Evolutionary conservation across 1,140 invertebrate genomes (phyloP).

Genomic region (Solenopsis invicta): DNA sequence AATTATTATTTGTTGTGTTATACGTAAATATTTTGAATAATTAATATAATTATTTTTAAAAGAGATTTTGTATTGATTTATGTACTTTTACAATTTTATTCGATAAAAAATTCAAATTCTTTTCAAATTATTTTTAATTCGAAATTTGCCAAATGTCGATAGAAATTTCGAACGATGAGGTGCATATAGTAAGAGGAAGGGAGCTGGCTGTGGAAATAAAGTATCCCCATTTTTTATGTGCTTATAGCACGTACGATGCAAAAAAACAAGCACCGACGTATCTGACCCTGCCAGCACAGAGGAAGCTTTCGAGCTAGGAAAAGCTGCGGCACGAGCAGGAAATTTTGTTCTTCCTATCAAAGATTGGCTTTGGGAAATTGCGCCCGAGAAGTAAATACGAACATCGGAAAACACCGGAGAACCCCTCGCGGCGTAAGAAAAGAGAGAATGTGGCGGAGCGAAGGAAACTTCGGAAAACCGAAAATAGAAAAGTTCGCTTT

Average conservation of each 20-base stretch:
- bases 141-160: neutral
- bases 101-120: neutral
- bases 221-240: neutral
- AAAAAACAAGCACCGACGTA: conserved; percentile 46
- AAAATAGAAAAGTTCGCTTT: conserved; percentile 24
- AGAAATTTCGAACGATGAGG: conserved; percentile 6
- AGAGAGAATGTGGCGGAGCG: neutral
- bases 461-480: conserved; percentile 24
- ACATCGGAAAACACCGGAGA: conserved; percentile 5
- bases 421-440: conserved; percentile 2
- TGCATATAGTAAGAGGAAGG: neutral
- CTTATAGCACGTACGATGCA: neutral
- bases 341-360: conserved; percentile 56
- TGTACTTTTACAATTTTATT: neutral
- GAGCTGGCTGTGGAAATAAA: neutral
- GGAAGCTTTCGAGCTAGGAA: conserved; percentile 12
- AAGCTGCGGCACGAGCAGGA: conserved; percentile 37
- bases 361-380: conserved; percentile 55
- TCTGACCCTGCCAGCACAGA: neutral
- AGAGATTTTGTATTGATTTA: neutral
- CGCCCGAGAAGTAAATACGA: conserved; percentile 44
- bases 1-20: neutral
- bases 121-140: neutral
- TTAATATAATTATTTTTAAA: neutral
- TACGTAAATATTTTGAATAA: neutral